phyloP scores from a whole-genome alignment of 2,113 vertebrate species.

The Callaeas wilsoni region DNA sequence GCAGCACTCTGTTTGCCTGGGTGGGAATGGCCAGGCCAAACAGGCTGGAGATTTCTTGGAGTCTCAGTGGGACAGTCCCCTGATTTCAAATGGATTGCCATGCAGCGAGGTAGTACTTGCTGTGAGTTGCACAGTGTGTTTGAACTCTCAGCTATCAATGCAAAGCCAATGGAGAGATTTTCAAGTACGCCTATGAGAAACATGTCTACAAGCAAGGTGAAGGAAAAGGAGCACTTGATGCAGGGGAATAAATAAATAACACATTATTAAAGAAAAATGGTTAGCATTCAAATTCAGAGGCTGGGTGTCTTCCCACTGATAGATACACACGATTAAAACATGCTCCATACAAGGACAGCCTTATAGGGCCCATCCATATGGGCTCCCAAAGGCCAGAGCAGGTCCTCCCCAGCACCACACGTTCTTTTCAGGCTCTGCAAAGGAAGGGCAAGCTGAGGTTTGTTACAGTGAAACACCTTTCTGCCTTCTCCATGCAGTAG shows the following conservation, averaged over 20 bases:
- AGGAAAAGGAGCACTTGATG: background rate
- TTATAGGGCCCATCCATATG: background rate
- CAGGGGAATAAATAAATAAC: background rate
- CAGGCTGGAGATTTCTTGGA: background rate
- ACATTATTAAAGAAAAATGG: background rate
- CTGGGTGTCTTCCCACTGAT: background rate
- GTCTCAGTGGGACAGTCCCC: background rate
- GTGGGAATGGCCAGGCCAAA: background rate
- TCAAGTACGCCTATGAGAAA: background rate
- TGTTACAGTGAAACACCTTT: background rate
- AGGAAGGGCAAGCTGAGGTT: background rate
- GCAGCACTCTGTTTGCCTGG: background rate
- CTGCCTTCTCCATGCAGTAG: background rate
- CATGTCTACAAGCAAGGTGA: background rate
- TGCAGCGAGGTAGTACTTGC: background rate
- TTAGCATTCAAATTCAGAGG: background rate
- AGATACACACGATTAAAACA: background rate
- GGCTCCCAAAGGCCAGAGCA: background rate
- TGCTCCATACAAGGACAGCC: background rate
- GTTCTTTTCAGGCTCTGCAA: background rate
- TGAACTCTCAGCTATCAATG: background rate
- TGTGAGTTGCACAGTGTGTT: background rate
- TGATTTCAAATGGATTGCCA: background rate
- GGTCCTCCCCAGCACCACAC: background rate
- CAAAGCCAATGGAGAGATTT: background rate